phyloP scores from a whole-genome alignment of 2,888 invertebrate genomes.

The Protodeltote pygarga region DNA sequence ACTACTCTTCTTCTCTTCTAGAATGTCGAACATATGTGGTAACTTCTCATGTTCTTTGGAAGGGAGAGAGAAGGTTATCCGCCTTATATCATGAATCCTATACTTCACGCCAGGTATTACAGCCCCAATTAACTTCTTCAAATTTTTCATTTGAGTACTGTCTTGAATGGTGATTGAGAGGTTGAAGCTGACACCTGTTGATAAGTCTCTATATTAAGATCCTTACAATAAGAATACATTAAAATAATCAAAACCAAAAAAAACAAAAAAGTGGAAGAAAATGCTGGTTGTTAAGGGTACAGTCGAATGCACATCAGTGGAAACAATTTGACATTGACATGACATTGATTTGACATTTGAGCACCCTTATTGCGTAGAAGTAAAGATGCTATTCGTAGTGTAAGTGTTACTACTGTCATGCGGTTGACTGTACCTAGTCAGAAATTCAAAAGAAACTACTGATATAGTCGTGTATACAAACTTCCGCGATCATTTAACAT shows the following conservation, averaged over 20 bases:
- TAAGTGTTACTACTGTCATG: too few species aligned
- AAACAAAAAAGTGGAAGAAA: background rate
- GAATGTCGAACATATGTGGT: constrained; percentile 11
- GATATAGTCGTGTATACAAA: too few species aligned
- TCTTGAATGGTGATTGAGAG: constrained; percentile 17
- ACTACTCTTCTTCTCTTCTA: constrained; percentile 4
- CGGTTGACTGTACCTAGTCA: too few species aligned
- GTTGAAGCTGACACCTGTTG: constrained; percentile 35
- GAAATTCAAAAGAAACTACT: too few species aligned
- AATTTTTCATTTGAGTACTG: background rate
- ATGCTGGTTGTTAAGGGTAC: background rate
- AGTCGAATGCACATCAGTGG: background rate
- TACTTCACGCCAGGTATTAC: constrained; percentile 4
- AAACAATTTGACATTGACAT: too few species aligned
- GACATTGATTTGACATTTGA: too few species aligned
- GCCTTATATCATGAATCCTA: constrained; percentile 6
- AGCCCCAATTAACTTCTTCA: constrained; percentile 6
- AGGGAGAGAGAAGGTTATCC: constrained; percentile 25
- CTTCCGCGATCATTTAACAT: too few species aligned
- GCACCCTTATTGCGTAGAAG: too few species aligned
- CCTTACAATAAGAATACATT: too few species aligned
- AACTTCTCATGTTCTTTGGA: constrained; percentile 12
- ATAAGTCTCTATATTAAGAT: too few species aligned
- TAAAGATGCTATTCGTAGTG: too few species aligned
- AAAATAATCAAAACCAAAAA: too few species aligned